Conservation (phyloP, 2,888 invertebrate genomes). For the Callyntrura guangdongensis region DNA sequence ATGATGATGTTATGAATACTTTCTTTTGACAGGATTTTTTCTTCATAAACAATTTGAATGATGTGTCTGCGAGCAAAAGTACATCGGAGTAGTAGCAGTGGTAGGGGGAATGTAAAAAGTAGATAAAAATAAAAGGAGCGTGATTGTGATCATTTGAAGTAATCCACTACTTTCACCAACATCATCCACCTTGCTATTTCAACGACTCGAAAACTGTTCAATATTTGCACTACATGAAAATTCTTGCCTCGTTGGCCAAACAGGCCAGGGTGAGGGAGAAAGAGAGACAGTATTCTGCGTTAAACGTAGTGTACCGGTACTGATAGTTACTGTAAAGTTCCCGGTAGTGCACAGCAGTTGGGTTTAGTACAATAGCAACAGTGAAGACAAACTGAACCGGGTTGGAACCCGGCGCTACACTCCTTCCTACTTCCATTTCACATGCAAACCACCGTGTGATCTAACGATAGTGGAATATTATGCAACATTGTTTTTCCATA, state of each 20-base stretch:
- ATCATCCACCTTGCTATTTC: not conserved
- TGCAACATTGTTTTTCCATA: conserved; percentile 71
- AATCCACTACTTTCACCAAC: conserved; percentile 37
- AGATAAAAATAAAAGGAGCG: conserved; percentile 23
- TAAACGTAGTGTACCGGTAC: conserved; percentile 17
- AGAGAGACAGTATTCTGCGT: too few relatives aligned
- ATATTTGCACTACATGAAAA: conserved; percentile 21
- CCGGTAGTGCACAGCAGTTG: too few relatives aligned
- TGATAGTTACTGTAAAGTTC: not conserved
- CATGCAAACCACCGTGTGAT: conserved; percentile 42
- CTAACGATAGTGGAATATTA: conserved; percentile 64
- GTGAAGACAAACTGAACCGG: not conserved
- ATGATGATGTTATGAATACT: conserved; percentile 9
- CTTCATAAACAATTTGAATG: conserved; percentile 2
- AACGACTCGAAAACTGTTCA: not conserved
- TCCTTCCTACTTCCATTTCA: conserved; percentile 4
- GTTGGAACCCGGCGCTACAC: conserved; percentile 21
- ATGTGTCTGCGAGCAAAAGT: not conserved
- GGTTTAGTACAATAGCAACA: conserved; percentile 17
- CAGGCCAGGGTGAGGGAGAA: too few relatives aligned
- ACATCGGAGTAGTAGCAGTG: not conserved
- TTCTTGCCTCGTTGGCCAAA: conserved; percentile 34
- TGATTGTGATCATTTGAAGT: conserved; percentile 25
- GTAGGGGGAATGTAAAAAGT: not conserved
- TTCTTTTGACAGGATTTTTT: conserved; percentile 27